A percentile compares a stretch with the other conserved stretches of the same genome.
phyloP scores from a whole-genome alignment of 2,888 invertebrate species.

The Epistrophella euchroma region DNA sequence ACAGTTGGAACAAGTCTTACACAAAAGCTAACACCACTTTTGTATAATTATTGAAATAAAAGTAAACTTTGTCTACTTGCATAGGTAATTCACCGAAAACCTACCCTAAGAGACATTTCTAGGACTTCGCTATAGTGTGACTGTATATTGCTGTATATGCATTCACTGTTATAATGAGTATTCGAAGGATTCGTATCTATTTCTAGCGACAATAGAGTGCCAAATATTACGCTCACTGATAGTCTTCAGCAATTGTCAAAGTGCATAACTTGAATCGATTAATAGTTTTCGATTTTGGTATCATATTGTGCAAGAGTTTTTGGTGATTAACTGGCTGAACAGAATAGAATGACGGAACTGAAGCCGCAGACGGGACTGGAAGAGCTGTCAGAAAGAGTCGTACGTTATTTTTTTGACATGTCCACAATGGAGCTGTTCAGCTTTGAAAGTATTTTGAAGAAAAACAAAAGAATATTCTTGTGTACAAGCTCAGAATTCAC shows the following conservation, averaged over 20 bases:
- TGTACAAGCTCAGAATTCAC: no score
- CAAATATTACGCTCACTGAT: conserved; percentile 57
- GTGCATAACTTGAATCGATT: background rate
- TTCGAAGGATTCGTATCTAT: conserved; percentile 12
- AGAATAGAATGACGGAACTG: no score
- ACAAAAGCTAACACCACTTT: conserved; percentile 62
- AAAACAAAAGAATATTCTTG: no score
- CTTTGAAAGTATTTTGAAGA: no score
- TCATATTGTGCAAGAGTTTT: background rate
- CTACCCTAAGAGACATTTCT: conserved; percentile 71
- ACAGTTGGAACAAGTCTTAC: conserved; percentile 65
- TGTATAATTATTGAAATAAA: conserved; percentile 72
- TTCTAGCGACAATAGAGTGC: conserved; percentile 28
- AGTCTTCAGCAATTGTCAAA: background rate
- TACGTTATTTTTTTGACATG: no score
- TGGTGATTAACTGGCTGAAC: no score
- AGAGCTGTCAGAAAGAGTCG: no score
- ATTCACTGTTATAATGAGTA: background rate
- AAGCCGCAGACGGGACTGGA: no score
- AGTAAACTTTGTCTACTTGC: conserved; percentile 21
- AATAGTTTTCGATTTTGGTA: background rate
- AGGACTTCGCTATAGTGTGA: conserved; percentile 64
- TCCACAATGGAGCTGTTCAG: no score
- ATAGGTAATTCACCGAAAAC: conserved; percentile 31
- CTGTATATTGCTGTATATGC: background rate